phyloP scores from a whole-genome alignment of 2,797 vertebrate species.

The Rousettus madagascariensis region DNA sequence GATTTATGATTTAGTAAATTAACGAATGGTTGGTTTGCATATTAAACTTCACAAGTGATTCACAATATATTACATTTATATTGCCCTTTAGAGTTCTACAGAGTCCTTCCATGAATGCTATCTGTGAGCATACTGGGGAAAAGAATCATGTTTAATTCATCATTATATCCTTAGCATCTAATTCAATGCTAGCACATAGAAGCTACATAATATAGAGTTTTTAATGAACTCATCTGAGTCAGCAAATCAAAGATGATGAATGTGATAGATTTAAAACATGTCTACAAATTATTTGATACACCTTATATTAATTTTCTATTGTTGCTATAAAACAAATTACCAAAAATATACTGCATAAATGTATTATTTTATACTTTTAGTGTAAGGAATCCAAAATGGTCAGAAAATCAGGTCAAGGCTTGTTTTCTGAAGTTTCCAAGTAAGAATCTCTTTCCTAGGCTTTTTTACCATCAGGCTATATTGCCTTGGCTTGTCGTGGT shows the following conservation, averaged over 20 bases:
- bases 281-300: neutral
- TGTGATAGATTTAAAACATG: conserved; percentile 18
- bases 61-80: conserved; percentile 65
- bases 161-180: conserved; percentile 51
- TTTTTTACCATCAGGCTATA: neutral
- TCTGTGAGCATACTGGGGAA: conserved; percentile 28
- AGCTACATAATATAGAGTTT: conserved; percentile 12
- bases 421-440: neutral
- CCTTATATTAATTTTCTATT: neutral
- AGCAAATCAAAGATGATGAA: conserved; percentile 26
- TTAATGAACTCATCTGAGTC: conserved; percentile 45
- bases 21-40: conserved; percentile 48
- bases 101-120: conserved; percentile 22
- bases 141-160: conserved; percentile 62
- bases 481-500: neutral
- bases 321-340: neutral
- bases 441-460: neutral
- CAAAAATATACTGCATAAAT: neutral
- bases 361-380: neutral
- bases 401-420: neutral
- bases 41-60: conserved; percentile 64
- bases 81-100: conserved; percentile 61
- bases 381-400: neutral
- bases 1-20: conserved; percentile 66
- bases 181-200: neutral